Evolutionary conservation across 2,797 vertebrate species (phyloP).

Genomic region (Vipera ursinii): DNA sequence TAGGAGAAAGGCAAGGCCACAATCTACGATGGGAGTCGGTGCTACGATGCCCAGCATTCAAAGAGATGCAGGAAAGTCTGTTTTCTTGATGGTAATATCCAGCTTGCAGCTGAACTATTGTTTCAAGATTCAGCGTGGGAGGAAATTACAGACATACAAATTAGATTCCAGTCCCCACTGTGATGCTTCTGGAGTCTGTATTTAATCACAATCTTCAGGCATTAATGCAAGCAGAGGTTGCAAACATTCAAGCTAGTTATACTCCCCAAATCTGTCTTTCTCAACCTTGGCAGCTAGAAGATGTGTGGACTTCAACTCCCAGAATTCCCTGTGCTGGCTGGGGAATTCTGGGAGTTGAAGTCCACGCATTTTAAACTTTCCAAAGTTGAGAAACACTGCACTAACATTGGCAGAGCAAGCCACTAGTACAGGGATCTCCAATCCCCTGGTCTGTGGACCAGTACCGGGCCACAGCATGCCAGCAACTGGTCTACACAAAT

Average conservation of each 20-base stretch:
- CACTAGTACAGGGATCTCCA: too few relatives aligned
- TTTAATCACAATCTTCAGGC: not conserved
- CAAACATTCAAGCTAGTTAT: not conserved
- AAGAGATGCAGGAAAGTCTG: not conserved
- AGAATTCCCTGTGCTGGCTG: not conserved
- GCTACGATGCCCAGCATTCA: not conserved
- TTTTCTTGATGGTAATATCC: not conserved
- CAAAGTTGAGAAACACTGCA: not conserved
- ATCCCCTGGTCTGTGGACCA: too few relatives aligned
- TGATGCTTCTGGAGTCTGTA: not conserved
- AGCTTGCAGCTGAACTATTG: not conserved
- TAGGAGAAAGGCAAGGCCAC: not conserved
- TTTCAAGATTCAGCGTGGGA: not conserved
- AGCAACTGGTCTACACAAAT: too few relatives aligned
- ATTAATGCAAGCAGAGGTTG: not conserved
- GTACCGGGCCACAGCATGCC: too few relatives aligned
- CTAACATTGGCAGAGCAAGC: not conserved
- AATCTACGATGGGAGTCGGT: not conserved
- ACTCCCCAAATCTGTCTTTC: not conserved
- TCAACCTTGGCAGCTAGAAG: not conserved
- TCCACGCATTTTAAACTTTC: not conserved
- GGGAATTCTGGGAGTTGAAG: not conserved
- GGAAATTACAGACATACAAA: not conserved
- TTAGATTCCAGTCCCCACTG: not conserved
- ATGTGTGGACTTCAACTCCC: not conserved